phyloP scores from a whole-genome alignment of 1,140 invertebrate species.

The Eufriesea mexicana region DNA sequence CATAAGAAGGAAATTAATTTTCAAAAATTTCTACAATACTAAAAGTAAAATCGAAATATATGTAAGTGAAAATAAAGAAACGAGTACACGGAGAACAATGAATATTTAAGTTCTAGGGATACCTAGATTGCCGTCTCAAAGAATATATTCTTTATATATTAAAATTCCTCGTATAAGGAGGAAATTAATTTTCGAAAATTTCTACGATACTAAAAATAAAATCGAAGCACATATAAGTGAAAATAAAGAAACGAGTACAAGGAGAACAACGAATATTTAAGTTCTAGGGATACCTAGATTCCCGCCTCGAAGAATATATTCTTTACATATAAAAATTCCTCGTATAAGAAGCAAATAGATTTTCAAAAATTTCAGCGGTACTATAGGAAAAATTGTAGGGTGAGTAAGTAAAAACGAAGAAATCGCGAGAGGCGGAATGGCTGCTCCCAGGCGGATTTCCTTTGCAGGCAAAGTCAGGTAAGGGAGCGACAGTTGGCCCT shows the following conservation, averaged over 20 bases:
- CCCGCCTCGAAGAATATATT: neutral
- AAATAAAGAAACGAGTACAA: no score
- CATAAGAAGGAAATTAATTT: neutral
- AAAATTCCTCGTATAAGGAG: no score
- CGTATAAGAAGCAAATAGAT: neutral
- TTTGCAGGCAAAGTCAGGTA: constrained; percentile 66
- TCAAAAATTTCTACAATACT: neutral
- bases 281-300: neutral
- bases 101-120: no score
- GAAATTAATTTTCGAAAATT: no score
- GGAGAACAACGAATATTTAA: no score
- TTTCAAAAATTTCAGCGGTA: neutral
- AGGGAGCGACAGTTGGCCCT: constrained; percentile 71
- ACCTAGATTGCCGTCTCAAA: no score
- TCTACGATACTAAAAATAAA: no score
- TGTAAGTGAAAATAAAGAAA: no score
- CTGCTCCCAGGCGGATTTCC: constrained; percentile 62
- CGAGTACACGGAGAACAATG: no score
- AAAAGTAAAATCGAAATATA: constrained; percentile 17
- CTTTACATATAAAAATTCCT: neutral
- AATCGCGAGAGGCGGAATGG: constrained; percentile 9
- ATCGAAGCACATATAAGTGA: no score
- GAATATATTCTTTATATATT: no score
- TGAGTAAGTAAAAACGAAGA: constrained; percentile 25
- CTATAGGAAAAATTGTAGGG: neutral